phyloP scores from a whole-genome alignment of 2,797 vertebrate genomes.

The Gorsachius magnificus region DNA sequence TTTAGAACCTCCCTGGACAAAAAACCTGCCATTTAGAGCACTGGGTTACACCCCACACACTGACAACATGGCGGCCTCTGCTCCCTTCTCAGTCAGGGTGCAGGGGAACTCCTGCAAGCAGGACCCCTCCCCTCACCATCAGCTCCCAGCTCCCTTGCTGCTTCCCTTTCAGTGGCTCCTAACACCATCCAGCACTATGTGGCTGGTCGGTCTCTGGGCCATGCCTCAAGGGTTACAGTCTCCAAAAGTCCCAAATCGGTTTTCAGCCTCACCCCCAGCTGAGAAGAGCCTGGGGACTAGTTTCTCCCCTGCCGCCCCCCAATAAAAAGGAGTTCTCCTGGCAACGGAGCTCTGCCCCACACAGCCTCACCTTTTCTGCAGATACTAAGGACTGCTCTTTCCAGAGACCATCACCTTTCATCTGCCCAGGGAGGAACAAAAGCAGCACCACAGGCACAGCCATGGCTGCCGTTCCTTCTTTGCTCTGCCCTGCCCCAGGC shows the following conservation, averaged over 20 bases:
- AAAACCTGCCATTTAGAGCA: neutral
- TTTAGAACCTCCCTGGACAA: neutral
- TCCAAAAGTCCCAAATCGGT: neutral
- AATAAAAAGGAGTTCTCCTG: neutral
- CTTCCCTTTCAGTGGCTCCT: neutral
- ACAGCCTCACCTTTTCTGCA: neutral
- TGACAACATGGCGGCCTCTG: neutral
- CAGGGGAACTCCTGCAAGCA: neutral
- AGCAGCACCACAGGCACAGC: accelerated
- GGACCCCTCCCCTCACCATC: neutral
- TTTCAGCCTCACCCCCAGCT: neutral
- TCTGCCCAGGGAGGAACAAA: no score
- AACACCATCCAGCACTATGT: neutral
- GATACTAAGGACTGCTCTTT: neutral
- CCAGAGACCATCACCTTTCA: neutral
- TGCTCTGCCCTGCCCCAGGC: neutral
- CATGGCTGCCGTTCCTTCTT: accelerated
- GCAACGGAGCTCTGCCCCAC: neutral
- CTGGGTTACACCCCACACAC: neutral
- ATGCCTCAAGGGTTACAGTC: neutral
- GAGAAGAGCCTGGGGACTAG: neutral
- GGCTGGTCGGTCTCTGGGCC: neutral
- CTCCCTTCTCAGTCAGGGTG: neutral
- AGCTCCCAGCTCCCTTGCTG: neutral
- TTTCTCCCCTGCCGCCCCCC: accelerated